phyloP scores from a whole-genome alignment of 2,888 invertebrate genomes.

The Spicauda simplicius region DNA sequence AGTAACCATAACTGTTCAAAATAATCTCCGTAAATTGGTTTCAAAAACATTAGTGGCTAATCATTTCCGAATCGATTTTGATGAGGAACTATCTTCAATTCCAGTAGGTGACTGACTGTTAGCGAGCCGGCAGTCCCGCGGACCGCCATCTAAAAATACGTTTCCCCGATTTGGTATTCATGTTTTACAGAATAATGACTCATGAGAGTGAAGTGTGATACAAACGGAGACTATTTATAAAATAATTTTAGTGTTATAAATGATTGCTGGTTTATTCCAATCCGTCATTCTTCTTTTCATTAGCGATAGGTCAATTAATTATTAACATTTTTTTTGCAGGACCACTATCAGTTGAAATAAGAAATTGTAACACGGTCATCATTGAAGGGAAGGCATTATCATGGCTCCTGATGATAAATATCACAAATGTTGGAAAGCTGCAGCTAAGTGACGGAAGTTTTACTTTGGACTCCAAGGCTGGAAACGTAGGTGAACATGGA shows the following conservation, averaged over 20 bases:
- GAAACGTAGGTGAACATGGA: slow-evolving; percentile 87
- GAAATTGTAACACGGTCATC: slow-evolving; percentile 83
- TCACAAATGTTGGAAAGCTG: slow-evolving; percentile 84
- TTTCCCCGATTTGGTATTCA: slow-evolving; percentile 73
- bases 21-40: no score
- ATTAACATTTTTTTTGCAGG: slow-evolving; percentile 69
- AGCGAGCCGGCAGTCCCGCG: slow-evolving; percentile 49
- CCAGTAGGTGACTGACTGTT: slow-evolving; percentile 53
- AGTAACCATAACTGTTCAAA: no score
- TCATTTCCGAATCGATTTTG: slow-evolving; percentile 39
- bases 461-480: slow-evolving; percentile 84
- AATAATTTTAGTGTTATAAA: slow-evolving; percentile 16
- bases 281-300: neutral
- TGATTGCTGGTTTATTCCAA: slow-evolving; percentile 4
- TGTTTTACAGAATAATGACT: slow-evolving; percentile 79
- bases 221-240: slow-evolving; percentile 45
- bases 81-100: slow-evolving; percentile 39
- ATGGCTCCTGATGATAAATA: slow-evolving; percentile 86
- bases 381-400: slow-evolving; percentile 87
- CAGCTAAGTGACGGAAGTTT: slow-evolving; percentile 86
- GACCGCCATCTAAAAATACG: slow-evolving; percentile 76
- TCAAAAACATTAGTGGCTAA: slow-evolving; percentile 40
- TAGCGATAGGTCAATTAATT: neutral
- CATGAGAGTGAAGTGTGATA: slow-evolving; percentile 59
- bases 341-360: slow-evolving; percentile 86